phyloP scores from a whole-genome alignment of 2,797 vertebrate genomes.

The Sebastes dallii region DNA sequence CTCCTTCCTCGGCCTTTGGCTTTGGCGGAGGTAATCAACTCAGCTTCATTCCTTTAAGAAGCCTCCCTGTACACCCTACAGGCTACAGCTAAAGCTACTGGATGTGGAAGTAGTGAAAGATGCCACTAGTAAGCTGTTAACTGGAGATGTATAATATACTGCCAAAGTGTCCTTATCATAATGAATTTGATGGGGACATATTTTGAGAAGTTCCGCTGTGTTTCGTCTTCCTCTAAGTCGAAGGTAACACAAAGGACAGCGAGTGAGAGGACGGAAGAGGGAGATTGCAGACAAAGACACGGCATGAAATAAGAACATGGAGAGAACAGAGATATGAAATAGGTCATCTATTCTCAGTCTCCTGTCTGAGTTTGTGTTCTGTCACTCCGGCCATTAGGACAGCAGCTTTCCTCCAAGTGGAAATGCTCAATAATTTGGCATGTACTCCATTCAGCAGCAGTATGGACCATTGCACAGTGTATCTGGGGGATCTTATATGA shows the following conservation, averaged over 20 bases:
- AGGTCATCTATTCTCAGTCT: neutral
- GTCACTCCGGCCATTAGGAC: neutral
- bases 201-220: neutral
- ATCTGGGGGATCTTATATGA: constrained; percentile 46
- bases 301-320: neutral
- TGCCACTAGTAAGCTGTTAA: constrained; percentile 1
- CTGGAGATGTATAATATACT: neutral
- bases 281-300: neutral
- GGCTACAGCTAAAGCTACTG: neutral
- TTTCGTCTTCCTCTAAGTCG: neutral
- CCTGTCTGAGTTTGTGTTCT: neutral
- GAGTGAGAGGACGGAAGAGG: neutral
- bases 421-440: constrained; percentile 33
- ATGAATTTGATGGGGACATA: constrained; percentile 6
- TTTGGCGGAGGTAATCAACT: neutral
- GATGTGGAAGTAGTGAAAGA: neutral
- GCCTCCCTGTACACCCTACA: neutral
- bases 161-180: neutral
- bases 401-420: constrained; percentile 9
- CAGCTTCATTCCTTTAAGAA: neutral
- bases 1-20: no score
- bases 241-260: neutral
- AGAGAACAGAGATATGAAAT: neutral
- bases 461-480: constrained; percentile 44
- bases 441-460: constrained; percentile 29